These are phyloP conservation scores for Standfussiana lucernea DNA, from an alignment of 2,888 invertebrate species.

Conservation along the genomic window DNA sequence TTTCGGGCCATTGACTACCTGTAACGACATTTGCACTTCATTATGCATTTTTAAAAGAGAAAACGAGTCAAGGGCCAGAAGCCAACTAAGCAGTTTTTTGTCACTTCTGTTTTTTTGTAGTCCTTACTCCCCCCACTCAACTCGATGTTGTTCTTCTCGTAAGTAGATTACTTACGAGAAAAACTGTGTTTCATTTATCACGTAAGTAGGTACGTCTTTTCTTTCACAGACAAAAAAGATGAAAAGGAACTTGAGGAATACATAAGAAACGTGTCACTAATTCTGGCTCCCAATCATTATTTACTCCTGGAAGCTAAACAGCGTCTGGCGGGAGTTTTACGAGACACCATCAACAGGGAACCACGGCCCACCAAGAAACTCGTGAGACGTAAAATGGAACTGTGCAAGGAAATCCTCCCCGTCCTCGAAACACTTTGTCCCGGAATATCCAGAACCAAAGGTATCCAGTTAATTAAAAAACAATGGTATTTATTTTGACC, in stretches of 20 bases:
- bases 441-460: conserved; percentile 93
- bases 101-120: background rate
- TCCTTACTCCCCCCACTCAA: background rate
- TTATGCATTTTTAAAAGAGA: no score
- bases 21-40: background rate
- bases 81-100: background rate
- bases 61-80: no score
- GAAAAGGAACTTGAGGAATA: conserved; percentile 87
- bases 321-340: conserved; percentile 91
- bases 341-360: conserved; percentile 88
- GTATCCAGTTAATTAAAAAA: conserved; percentile 75
- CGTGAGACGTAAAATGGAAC: conserved; percentile 91
- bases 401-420: conserved; percentile 92
- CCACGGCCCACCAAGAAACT: conserved; percentile 89
- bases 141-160: background rate
- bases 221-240: conserved; percentile 85
- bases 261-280: conserved; percentile 88
- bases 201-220: background rate
- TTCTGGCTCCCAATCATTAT: conserved; percentile 93
- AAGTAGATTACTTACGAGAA: no score
- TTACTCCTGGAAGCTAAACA: conserved; percentile 93
- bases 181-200: background rate
- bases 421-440: conserved; percentile 93
- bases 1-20: background rate
- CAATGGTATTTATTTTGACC: background rate